Conservation (phyloP, 2,113 vertebrate species). For the Neoarius graeffei region DNA sequence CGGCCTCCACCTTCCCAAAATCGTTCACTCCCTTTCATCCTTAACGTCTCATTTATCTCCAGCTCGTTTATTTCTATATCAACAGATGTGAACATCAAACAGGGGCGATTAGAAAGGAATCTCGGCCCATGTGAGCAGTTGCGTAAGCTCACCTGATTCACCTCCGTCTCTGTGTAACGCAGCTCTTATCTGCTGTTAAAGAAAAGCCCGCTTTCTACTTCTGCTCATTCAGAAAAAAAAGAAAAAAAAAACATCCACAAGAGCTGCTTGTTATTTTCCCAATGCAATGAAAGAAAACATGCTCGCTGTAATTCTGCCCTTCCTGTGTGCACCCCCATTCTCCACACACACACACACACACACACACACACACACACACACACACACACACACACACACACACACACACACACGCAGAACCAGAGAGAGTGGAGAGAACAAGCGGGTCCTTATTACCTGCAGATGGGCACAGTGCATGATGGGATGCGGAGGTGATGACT, state of each 20-base stretch:
- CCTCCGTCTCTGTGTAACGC: not conserved
- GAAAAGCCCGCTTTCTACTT: not conserved
- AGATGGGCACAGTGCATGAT: conserved; percentile 51
- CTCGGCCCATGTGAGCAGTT: not conserved
- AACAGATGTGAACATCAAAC: conserved; percentile 7
- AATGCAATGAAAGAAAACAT: conserved; percentile 16
- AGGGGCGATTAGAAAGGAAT: conserved; percentile 4
- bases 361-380: conserved; percentile 17
- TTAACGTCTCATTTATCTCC: not conserved
- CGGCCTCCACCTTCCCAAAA: not conserved
- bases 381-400: conserved; percentile 11
- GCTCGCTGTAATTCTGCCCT: conserved; percentile 37
- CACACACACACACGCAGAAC: not conserved
- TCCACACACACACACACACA: conserved; percentile 17
- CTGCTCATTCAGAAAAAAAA: conserved; percentile 23
- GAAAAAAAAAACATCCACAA: conserved; percentile 19
- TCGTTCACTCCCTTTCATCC: not conserved
- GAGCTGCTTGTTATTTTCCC: conserved; percentile 10
- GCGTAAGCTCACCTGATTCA: conserved; percentile 2
- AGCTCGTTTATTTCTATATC: conserved; percentile 7
- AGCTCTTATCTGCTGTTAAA: conserved; percentile 28
- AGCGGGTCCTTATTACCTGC: conserved; percentile 57
- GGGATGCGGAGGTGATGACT: conserved; percentile 53
- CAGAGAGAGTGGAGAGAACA: conserved; percentile 47
- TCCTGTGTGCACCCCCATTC: conserved; percentile 37